Evolutionary conservation across 1,140 invertebrate species (phyloP).

Genomic region (Leucophenga varia): DNA sequence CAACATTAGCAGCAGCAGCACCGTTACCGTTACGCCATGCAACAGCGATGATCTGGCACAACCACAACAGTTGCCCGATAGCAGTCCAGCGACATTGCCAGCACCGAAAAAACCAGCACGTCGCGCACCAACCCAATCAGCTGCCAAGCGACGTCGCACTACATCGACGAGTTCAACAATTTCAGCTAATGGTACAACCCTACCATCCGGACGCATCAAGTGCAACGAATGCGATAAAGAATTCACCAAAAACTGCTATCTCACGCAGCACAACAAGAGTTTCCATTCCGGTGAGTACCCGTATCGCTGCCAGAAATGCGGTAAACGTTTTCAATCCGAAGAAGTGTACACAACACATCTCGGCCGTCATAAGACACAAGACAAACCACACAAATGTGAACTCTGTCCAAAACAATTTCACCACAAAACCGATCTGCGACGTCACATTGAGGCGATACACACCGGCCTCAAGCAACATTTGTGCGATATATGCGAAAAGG

Average conservation of each 20-base stretch:
- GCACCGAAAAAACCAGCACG: not conserved
- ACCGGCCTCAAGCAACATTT: constrained; percentile 78
- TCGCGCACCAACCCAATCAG: not conserved
- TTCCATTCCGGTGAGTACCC: constrained; percentile 85
- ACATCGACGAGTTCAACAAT: constrained; percentile 30
- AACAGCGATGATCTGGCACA: not conserved
- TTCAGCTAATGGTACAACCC: constrained; percentile 41
- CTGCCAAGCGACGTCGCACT: constrained; percentile 25
- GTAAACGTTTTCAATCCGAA: constrained; percentile 76
- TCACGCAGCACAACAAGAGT: constrained; percentile 87
- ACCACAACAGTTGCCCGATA: constrained; percentile 17
- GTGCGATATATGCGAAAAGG: constrained; percentile 81
- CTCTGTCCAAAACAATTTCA: constrained; percentile 84
- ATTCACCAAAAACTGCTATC: constrained; percentile 83
- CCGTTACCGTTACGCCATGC: not conserved
- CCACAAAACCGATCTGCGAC: constrained; percentile 86
- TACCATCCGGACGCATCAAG: constrained; percentile 62
- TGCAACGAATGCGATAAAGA: constrained; percentile 81
- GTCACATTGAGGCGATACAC: constrained; percentile 82
- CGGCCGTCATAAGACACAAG: constrained; percentile 71
- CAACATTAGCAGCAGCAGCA: constrained; percentile 16
- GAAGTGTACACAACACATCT: constrained; percentile 69
- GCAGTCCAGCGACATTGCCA: not conserved
- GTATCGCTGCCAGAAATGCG: constrained; percentile 80
- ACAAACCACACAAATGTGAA: constrained; percentile 87